phyloP scores from a whole-genome alignment of 2,888 invertebrate species.

The Noctua pronuba region DNA sequence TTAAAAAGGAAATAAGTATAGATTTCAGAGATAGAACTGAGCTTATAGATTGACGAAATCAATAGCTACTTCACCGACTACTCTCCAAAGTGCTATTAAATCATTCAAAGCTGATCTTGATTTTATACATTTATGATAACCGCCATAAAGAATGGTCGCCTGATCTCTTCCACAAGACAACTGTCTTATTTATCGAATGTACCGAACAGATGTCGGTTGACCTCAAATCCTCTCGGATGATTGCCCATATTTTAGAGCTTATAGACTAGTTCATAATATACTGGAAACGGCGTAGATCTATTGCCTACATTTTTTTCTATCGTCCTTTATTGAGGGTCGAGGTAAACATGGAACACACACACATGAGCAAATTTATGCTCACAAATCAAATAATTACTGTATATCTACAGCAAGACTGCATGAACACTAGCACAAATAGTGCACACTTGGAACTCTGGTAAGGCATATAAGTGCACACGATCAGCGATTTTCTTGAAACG shows the following conservation, averaged over 20 bases:
- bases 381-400: slow-evolving; percentile 14
- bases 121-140: slow-evolving; percentile 30
- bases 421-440: slow-evolving; percentile 1
- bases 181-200: slow-evolving; percentile 45
- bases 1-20: not conserved
- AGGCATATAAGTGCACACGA: slow-evolving; percentile 36
- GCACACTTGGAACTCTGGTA: slow-evolving; percentile 26
- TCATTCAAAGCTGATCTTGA: slow-evolving; percentile 34
- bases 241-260: slow-evolving; percentile 22
- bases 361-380: not conserved
- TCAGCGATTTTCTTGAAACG: slow-evolving; percentile 40
- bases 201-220: slow-evolving; percentile 49
- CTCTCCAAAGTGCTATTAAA: slow-evolving; percentile 26
- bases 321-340: slow-evolving; percentile 44
- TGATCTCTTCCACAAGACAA: slow-evolving; percentile 34
- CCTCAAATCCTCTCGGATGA: slow-evolving; percentile 29
- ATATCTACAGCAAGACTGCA: not conserved
- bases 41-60: not conserved
- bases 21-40: not conserved
- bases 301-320: slow-evolving; percentile 27
- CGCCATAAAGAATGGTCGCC: slow-evolving; percentile 10
- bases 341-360: slow-evolving; percentile 28
- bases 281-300: slow-evolving; percentile 8
- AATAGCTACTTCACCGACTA: not conserved
- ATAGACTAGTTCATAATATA: slow-evolving; percentile 8